Evolutionary conservation across 1,140 invertebrate species (phyloP).

Genomic region (Phortica variegata): DNA sequence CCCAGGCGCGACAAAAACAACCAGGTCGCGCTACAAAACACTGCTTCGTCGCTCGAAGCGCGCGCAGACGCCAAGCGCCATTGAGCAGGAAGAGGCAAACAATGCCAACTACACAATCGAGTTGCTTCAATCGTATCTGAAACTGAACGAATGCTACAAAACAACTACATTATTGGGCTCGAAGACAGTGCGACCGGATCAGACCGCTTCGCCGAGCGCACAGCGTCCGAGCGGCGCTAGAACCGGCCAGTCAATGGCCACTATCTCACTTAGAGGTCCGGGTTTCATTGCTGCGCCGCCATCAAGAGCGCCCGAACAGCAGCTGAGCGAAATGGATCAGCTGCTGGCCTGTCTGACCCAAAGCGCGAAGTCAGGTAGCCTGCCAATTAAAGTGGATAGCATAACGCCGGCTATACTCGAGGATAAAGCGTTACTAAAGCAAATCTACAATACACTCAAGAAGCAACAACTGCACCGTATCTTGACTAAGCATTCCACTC

Average conservation of each 20-base stretch:
- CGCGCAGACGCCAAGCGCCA: slow-evolving; percentile 47
- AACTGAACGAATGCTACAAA: slow-evolving; percentile 35
- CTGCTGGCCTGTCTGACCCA: slow-evolving; percentile 19
- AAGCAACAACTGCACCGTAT: slow-evolving; percentile 46
- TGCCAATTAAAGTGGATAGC: slow-evolving; percentile 13
- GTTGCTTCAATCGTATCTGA: slow-evolving; percentile 38
- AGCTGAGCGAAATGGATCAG: slow-evolving; percentile 4
- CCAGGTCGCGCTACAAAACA: slow-evolving; percentile 60
- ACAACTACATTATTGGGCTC: slow-evolving; percentile 36
- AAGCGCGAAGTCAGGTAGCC: background rate
- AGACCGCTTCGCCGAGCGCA: slow-evolving; percentile 41
- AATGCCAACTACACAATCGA: slow-evolving; percentile 34
- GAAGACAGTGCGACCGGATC: slow-evolving; percentile 43
- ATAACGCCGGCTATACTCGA: slow-evolving; percentile 31
- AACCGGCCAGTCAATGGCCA: background rate
- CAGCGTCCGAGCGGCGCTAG: slow-evolving; percentile 22
- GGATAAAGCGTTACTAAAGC: slow-evolving; percentile 37
- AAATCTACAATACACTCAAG: slow-evolving; percentile 43
- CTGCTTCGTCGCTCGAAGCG: slow-evolving; percentile 58
- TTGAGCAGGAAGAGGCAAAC: slow-evolving; percentile 11
- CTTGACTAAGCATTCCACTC: slow-evolving; percentile 34
- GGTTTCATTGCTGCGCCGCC: background rate
- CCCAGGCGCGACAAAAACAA: slow-evolving; percentile 63
- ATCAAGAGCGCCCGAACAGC: background rate
- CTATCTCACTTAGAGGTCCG: background rate